Conservation (phyloP, 2,888 invertebrate species). For the Leptogaster cylindrica region DNA sequence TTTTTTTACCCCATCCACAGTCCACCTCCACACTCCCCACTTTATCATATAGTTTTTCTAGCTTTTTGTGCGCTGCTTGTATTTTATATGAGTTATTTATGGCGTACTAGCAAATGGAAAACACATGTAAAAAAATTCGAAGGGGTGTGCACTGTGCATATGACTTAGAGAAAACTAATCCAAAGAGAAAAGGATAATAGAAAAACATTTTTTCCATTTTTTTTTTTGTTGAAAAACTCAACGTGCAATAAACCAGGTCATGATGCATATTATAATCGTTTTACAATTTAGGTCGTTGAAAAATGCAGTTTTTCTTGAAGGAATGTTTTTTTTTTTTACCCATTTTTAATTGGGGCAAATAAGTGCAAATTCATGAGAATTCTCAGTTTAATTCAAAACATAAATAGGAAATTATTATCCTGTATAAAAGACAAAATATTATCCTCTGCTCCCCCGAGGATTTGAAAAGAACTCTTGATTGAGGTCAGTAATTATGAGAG, state of each 20-base stretch:
- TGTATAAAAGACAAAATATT: too few species aligned
- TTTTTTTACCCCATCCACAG: too few species aligned
- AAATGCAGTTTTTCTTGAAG: not conserved
- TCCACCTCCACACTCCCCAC: too few species aligned
- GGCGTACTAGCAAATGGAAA: not conserved
- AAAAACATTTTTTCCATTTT: too few species aligned
- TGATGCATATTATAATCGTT: constrained; percentile 34
- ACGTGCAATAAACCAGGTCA: constrained; percentile 31
- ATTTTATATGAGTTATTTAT: constrained; percentile 13
- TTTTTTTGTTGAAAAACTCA: constrained; percentile 6
- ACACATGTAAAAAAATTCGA: not conserved
- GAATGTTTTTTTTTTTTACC: too few species aligned
- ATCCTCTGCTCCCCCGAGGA: too few species aligned
- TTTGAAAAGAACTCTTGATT: too few species aligned
- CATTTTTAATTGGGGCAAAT: constrained; percentile 13
- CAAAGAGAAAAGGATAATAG: not conserved
- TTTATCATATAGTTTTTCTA: not conserved
- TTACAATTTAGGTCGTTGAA: not conserved
- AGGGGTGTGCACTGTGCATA: not conserved
- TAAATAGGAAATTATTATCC: too few species aligned
- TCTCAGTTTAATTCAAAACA: too few species aligned
- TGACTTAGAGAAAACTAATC: not conserved
- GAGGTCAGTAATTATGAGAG: too few species aligned
- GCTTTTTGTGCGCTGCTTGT: constrained; percentile 10
- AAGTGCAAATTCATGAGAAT: too few species aligned